These are phyloP conservation scores for Medauroidea extradentata DNA, from an alignment of 1,140 invertebrate genomes.

Conservation along the genomic window DNA sequence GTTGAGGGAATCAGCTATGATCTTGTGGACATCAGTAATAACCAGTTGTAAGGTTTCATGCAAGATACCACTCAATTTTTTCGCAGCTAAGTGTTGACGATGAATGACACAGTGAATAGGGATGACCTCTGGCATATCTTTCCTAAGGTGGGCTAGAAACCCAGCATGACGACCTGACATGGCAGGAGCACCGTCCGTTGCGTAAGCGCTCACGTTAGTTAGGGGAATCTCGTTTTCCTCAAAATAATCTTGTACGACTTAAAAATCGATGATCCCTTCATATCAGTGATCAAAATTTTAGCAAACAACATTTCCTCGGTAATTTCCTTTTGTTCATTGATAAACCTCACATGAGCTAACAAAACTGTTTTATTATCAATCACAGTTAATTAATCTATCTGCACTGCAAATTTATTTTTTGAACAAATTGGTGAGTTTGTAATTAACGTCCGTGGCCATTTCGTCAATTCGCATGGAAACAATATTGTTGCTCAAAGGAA, in stretches of 20 bases:
- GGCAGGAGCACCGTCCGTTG: conserved; percentile 1
- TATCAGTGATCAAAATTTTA: conserved; percentile 3
- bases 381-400: no score
- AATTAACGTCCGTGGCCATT: no score
- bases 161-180: not conserved
- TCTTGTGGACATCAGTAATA: conserved; percentile 4
- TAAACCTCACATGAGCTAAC: no score
- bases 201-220: conserved; percentile 1
- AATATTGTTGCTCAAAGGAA: no score
- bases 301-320: conserved; percentile 4
- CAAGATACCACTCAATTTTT: not conserved
- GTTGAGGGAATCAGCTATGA: conserved; percentile 1
- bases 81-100: no score
- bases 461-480: no score
- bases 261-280: conserved; percentile 12
- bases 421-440: no score
- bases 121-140: conserved; percentile 6
- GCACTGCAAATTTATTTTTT: no score
- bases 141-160: conserved; percentile 2
- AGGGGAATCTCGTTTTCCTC: conserved; percentile 7
- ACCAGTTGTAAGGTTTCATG: conserved; percentile 5
- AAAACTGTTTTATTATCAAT: no score
- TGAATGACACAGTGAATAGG: conserved; percentile 5
- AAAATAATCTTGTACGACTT: conserved; percentile 7
- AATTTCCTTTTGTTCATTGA: conserved; percentile 3